phyloP scores from a whole-genome alignment of 2,113 vertebrate genomes.

The Psittacara wagleri region DNA sequence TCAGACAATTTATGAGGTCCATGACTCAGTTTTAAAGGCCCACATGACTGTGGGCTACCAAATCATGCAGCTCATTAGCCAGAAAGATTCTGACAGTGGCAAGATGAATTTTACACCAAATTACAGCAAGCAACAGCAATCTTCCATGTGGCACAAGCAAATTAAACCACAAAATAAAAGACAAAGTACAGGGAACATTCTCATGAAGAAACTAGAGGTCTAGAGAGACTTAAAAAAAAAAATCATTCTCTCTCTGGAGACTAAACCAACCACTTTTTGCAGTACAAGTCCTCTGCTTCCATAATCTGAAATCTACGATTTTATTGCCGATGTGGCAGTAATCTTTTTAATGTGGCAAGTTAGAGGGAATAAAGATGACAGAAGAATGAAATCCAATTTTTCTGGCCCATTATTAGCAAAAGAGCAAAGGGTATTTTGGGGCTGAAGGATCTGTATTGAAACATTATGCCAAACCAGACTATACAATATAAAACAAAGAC shows the following conservation, averaged over 20 bases:
- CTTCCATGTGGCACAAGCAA: not conserved
- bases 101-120: not conserved
- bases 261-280: not conserved
- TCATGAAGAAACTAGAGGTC: not conserved
- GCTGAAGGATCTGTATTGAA: not conserved
- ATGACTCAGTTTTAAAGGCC: not conserved
- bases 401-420: not conserved
- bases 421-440: not conserved
- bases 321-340: not conserved
- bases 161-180: not conserved
- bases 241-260: not conserved
- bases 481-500: not conserved
- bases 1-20: not conserved
- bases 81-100: not conserved
- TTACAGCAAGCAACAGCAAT: not conserved
- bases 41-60: not conserved
- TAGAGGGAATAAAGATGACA: not conserved
- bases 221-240: not conserved
- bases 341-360: not conserved
- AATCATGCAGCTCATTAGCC: not conserved
- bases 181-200: not conserved
- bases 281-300: not conserved
- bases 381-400: constrained; percentile 11
- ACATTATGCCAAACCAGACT: not conserved
- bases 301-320: not conserved